Percentiles rank a stretch among this genome's conserved stretches.
phyloP scores from a whole-genome alignment of 2,113 vertebrate genomes.

The Thunnus maccoyii region DNA sequence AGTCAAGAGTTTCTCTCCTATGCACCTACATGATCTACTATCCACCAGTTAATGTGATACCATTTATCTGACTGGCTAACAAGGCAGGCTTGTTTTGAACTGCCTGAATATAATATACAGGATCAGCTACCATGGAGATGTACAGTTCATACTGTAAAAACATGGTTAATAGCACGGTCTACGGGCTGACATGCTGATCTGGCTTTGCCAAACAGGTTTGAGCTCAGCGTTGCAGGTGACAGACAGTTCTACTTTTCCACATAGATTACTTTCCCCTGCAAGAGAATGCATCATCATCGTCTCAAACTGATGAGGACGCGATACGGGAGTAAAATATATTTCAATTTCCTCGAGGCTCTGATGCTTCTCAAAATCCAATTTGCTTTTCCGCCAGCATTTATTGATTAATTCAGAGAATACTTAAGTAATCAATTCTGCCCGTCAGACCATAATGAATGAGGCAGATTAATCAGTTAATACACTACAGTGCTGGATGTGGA shows the following conservation, averaged over 20 bases:
- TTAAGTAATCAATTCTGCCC: slow-evolving; percentile 34
- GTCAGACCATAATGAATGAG: slow-evolving; percentile 22
- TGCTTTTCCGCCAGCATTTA: slow-evolving; percentile 21
- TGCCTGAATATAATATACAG: no score
- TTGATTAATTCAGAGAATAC: slow-evolving; percentile 45
- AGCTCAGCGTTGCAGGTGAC: neutral
- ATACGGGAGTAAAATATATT: neutral
- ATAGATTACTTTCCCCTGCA: no score
- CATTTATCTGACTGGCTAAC: no score
- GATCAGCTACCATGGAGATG: no score
- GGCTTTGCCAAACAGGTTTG: neutral
- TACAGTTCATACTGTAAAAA: no score
- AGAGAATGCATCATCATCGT: no score
- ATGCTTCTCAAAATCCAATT: slow-evolving; percentile 24
- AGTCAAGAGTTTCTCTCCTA: no score
- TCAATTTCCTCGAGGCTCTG: neutral
- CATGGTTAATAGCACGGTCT: neutral
- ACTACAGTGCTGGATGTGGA: neutral
- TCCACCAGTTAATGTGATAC: no score
- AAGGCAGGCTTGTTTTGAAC: no score
- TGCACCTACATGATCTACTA: no score
- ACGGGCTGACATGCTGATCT: neutral
- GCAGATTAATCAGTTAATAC: slow-evolving; percentile 50
- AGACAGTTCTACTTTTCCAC: neutral
- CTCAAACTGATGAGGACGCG: neutral